A percentile compares a stretch with the other conserved stretches of the same genome.
phyloP scores from a whole-genome alignment of 2,888 invertebrate genomes.

The Trachelus tabidus region DNA sequence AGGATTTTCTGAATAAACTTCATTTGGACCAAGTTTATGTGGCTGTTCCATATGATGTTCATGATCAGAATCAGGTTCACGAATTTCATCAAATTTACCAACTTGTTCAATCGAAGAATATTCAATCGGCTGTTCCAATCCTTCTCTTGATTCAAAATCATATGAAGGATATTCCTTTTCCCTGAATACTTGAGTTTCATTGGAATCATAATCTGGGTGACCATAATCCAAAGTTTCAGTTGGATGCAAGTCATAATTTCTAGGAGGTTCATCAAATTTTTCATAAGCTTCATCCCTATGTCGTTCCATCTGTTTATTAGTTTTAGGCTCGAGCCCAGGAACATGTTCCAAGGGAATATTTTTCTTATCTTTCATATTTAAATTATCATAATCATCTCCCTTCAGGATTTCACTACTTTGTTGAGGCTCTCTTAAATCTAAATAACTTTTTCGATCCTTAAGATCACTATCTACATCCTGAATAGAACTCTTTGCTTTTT shows the following conservation, averaged over 20 bases:
- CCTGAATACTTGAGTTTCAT: not conserved
- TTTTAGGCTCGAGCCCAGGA: not conserved
- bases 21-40: constrained; percentile 14
- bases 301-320: not conserved
- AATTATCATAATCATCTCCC: not conserved
- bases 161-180: not conserved
- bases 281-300: not conserved
- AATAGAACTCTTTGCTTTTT: not conserved
- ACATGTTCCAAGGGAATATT: not conserved
- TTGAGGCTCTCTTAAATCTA: not conserved
- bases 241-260: not conserved
- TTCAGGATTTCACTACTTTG: not conserved
- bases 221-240: not conserved
- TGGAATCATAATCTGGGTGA: not conserved
- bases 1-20: constrained; percentile 16
- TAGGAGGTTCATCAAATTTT: constrained; percentile 8
- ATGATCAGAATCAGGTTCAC: not conserved
- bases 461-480: not conserved
- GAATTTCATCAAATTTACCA: constrained; percentile 1
- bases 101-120: not conserved
- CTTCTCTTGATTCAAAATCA: constrained; percentile 5
- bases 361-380: not conserved
- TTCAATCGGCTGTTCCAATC: constrained; percentile 4
- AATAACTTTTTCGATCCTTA: not conserved
- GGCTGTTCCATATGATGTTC: not conserved